These are phyloP conservation scores for Marmota monax DNA, from an alignment of 2,113 vertebrate species.

Conservation along the genomic window DNA sequence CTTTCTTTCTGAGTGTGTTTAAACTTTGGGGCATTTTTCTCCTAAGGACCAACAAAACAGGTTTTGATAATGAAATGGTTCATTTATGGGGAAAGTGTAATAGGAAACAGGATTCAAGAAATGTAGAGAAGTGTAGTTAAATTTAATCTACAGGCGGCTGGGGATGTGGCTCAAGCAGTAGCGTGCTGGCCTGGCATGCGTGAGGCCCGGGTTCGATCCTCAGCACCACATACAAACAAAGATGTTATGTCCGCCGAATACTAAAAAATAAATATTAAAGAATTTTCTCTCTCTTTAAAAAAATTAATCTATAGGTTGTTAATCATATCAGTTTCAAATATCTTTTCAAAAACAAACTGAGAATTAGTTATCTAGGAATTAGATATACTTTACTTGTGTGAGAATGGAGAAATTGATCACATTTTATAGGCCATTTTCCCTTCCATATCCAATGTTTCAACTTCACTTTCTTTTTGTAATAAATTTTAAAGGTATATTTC, in stretches of 20 bases:
- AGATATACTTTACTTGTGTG: not conserved
- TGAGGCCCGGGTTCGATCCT: too few relatives aligned
- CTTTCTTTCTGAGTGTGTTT: not conserved
- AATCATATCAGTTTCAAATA: not conserved
- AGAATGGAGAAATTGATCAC: not conserved
- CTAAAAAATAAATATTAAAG: too few relatives aligned
- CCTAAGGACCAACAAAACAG: not conserved
- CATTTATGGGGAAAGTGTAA: not conserved
- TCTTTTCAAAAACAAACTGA: not conserved
- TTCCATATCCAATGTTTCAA: not conserved
- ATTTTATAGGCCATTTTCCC: not conserved
- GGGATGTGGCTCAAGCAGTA: too few relatives aligned
- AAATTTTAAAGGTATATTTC: not conserved
- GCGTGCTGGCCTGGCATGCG: too few relatives aligned
- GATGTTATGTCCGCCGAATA: too few relatives aligned
- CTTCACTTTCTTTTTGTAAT: not conserved
- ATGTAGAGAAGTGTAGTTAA: not conserved
- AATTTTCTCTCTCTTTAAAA: too few relatives aligned
- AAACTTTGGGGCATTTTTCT: not conserved
- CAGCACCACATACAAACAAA: too few relatives aligned
- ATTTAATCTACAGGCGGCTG: not conserved
- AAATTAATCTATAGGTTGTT: not conserved
- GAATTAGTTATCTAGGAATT: not conserved
- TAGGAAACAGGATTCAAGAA: not conserved
- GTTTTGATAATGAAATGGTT: not conserved